A percentile compares a stretch with the other conserved stretches of the same genome.
phyloP scores from a whole-genome alignment of 2,888 invertebrate species.

The Diaphora mendica region DNA sequence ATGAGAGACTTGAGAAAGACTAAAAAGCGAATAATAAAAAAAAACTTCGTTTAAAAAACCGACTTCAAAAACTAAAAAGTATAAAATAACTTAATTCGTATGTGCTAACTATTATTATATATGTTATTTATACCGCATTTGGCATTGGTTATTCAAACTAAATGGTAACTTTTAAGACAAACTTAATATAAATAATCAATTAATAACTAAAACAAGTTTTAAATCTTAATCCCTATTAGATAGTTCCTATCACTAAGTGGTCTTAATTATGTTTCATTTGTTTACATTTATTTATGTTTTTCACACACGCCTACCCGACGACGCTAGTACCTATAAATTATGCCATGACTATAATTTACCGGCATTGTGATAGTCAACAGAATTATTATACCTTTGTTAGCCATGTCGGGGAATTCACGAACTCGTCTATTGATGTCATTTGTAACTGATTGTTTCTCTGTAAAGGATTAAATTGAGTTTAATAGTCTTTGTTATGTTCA shows the following conservation, averaged over 20 bases:
- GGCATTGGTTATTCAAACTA: not conserved
- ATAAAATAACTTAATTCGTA: no score
- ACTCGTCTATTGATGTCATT: constrained; percentile 82
- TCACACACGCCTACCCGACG: constrained; percentile 11
- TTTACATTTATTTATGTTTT: not conserved
- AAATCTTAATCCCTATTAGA: not conserved
- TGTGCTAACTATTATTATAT: no score
- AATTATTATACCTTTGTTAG: constrained; percentile 76
- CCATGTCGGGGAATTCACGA: constrained; percentile 82
- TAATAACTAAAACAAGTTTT: not conserved
- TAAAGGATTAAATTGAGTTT: constrained; percentile 26
- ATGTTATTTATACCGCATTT: no score
- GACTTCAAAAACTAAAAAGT: no score
- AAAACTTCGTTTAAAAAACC: no score
- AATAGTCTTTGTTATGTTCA: not conserved
- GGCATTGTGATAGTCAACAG: constrained; percentile 31
- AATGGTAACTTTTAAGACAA: not conserved
- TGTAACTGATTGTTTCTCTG: constrained; percentile 41
- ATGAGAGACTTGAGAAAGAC: no score
- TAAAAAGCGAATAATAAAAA: no score
- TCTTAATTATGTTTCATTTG: not conserved
- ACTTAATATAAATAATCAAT: not conserved
- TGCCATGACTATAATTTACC: constrained; percentile 20
- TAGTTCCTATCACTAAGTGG: not conserved
- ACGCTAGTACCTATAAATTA: constrained; percentile 25